phyloP scores from a whole-genome alignment of 2,888 invertebrate genomes.

The Synergus japonicus region DNA sequence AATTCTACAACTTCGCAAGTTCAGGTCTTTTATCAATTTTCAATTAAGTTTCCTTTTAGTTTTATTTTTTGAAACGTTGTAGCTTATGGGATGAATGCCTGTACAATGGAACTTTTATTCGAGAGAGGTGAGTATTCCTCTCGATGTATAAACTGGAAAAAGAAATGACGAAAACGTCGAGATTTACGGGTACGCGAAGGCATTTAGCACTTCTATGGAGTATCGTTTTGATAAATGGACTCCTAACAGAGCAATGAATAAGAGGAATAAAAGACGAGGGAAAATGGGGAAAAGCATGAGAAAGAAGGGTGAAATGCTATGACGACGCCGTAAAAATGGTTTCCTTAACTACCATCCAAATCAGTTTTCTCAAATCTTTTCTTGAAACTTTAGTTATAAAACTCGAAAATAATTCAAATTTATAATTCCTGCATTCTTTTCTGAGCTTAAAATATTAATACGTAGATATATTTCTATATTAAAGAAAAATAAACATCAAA shows the following conservation, averaged over 20 bases:
- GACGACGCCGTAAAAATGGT: background rate
- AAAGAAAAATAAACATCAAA: too few species aligned
- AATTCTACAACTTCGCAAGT: background rate
- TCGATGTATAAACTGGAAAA: slow-evolving; percentile 43
- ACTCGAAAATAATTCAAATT: too few species aligned
- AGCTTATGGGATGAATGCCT: background rate
- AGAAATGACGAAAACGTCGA: slow-evolving; percentile 58
- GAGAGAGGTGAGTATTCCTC: background rate
- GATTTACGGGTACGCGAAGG: slow-evolving; percentile 73
- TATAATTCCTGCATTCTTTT: too few species aligned
- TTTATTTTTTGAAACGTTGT: background rate
- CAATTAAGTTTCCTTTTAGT: background rate
- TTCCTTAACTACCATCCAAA: background rate
- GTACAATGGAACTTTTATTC: slow-evolving; percentile 27
- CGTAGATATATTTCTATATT: too few species aligned
- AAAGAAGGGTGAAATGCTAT: background rate
- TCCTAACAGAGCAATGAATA: slow-evolving; percentile 69
- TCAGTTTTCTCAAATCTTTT: too few species aligned
- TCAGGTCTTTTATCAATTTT: background rate
- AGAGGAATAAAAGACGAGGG: slow-evolving; percentile 41
- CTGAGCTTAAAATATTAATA: too few species aligned
- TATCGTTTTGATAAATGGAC: slow-evolving; percentile 69
- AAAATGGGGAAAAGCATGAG: background rate
- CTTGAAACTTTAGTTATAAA: too few species aligned
- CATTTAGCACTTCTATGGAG: slow-evolving; percentile 70